Evolutionary conservation across 2,888 invertebrate species (phyloP).

Genomic region (Calliopum simillimum): DNA sequence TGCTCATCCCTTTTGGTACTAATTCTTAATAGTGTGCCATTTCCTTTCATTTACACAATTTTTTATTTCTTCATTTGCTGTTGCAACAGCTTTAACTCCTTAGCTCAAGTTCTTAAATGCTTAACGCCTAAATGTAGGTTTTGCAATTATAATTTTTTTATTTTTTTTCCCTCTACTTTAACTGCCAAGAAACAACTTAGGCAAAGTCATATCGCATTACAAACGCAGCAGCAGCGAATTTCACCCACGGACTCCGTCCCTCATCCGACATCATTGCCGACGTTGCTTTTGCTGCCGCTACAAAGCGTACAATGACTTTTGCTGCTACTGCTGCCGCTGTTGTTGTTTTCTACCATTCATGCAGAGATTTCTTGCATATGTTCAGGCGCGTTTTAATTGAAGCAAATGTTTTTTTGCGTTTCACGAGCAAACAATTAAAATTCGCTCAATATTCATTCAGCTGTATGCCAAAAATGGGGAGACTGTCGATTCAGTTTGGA

Average conservation of each 20-base stretch:
- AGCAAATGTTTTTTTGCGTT: conserved; percentile 11
- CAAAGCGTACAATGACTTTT: not conserved
- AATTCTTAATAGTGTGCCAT: not conserved
- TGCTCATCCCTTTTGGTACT: not conserved
- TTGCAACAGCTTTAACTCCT: conserved; percentile 16
- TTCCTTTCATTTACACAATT: conserved; percentile 11
- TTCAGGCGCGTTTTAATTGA: conserved; percentile 30
- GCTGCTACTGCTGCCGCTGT: not conserved
- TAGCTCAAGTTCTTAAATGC: conserved; percentile 32
- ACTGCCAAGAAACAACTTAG: no score
- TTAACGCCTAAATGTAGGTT: conserved; percentile 37
- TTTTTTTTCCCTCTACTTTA: no score
- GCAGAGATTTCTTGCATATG: conserved; percentile 21
- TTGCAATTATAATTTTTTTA: conserved; percentile 23
- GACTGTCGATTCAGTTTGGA: not conserved
- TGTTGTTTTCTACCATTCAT: not conserved
- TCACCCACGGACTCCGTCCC: no score
- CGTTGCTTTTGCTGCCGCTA: not conserved
- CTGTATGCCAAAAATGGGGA: not conserved
- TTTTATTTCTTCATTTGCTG: conserved; percentile 3
- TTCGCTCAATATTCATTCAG: conserved; percentile 29
- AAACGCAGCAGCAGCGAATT: no score
- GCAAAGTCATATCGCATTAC: no score
- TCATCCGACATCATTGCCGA: not conserved
- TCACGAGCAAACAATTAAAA: conserved; percentile 25